Conservation (phyloP, 2,888 invertebrate species). For the Ernsta delagoae region DNA sequence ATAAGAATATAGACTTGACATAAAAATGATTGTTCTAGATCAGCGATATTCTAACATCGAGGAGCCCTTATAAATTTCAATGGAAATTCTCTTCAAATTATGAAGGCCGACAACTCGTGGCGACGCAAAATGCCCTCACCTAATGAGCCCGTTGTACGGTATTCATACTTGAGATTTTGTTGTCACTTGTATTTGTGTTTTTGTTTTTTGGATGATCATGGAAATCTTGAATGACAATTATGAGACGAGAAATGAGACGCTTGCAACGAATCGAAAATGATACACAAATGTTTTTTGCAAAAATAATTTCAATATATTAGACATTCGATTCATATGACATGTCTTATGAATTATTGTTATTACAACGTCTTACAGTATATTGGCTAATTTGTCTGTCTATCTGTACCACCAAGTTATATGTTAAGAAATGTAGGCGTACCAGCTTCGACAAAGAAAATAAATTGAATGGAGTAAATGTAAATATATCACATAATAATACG, state of each 20-base stretch:
- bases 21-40: background rate
- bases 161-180: constrained; percentile 4
- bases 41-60: background rate
- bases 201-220: background rate
- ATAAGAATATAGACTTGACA: background rate
- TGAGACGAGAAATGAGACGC: background rate
- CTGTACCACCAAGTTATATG: too few relatives aligned
- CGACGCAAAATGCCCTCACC: constrained; percentile 26
- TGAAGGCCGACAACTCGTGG: constrained; percentile 20
- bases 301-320: too few relatives aligned
- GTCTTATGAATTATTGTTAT: too few relatives aligned
- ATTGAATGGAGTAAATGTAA: too few relatives aligned
- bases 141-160: constrained; percentile 17
- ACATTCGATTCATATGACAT: too few relatives aligned
- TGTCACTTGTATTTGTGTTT: background rate
- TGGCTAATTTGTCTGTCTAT: too few relatives aligned
- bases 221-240: background rate
- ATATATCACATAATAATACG: too few relatives aligned
- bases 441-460: too few relatives aligned
- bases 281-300: too few relatives aligned
- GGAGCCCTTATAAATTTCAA: constrained; percentile 10
- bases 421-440: background rate
- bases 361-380: too few relatives aligned
- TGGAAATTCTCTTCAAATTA: constrained; percentile 16
- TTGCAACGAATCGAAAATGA: too few relatives aligned